These are phyloP conservation scores for Pseudorhiza aurosa DNA, from an alignment of 30 jellyfish, hydroid and myxozoan genomes.

Conservation along the genomic window DNA sequence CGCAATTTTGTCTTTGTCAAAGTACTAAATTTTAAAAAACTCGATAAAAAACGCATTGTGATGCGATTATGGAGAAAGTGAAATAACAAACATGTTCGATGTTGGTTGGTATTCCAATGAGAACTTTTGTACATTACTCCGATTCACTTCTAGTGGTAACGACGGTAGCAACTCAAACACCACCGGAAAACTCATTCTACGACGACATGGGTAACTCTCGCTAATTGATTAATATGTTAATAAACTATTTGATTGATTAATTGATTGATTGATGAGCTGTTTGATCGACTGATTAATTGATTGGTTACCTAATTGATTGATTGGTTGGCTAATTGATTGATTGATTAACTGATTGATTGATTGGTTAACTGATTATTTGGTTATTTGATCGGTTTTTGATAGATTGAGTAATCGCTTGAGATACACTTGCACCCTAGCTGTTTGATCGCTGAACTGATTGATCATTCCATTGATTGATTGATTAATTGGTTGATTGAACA, in stretches of 20 bases:
- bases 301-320: too few relatives aligned
- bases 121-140: not conserved
- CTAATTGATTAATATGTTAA: not conserved
- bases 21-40: too few relatives aligned
- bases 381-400: too few relatives aligned
- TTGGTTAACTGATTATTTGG: too few relatives aligned
- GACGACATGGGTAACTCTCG: slow-evolving; percentile 25
- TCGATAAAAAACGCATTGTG: too few relatives aligned
- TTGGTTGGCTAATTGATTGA: not conserved
- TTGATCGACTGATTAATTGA: not conserved
- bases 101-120: not conserved
- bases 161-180: slow-evolving; percentile 83
- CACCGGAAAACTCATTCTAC: slow-evolving; percentile 44
- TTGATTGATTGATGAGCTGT: not conserved
- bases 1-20: too few relatives aligned
- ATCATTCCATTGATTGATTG: too few relatives aligned
- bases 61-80: not conserved
- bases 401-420: too few relatives aligned
- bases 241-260: not conserved
- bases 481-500: too few relatives aligned
- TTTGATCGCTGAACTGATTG: too few relatives aligned
- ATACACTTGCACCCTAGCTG: too few relatives aligned
- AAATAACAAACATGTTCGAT: not conserved
- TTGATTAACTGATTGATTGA: not conserved
- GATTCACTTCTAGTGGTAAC: slow-evolving; percentile 72